Base-by-base conservation (phyloP, 1,140 invertebrate species). In the Philotrypesis tridentata region DNA sequence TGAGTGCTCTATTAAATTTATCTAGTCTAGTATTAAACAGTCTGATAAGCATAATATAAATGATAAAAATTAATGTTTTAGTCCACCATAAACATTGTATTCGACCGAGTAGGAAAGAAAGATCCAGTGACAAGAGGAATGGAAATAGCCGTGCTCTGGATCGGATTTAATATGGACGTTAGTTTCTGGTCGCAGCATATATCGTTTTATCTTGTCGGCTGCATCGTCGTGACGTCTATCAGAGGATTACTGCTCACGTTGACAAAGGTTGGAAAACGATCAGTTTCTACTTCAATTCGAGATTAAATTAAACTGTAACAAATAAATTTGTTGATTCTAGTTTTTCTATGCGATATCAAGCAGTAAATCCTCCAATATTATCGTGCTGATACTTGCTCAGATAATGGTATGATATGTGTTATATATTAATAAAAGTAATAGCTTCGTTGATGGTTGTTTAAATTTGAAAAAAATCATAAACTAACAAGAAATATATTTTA, bases 271-370 rank as follows among this genome's bases (percentile, higher is more conserved):
- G 33, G 80, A n/a, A 75, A 65, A 81, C 48, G 67, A 11, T 48
- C 55, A 55, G 5, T 83, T 68, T 61, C 17, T 77, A 75, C 65
- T 31, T 31, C 25, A 83, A 23, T 27, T 5, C 3, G 17, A 55
- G 21, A 2, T 55, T 55, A n/a, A 55, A 55, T 55, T 17, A 0
- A 55, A 55, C 33, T 37, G 9, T 55, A 27, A 71, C 17, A 72
- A 5, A 79, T 7, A 0, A 23, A 29, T 29, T 40, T 78, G 27
- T 48, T 79, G 67, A 90, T 95, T 95, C 65, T 92, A 99, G 97
- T 99, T 99, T 92, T 99, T 99, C 93, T 99, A 99, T 92, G 98
- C 98, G 86, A 99, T 99, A 87, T 99, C 99, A n/a, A 99, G 98
- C 85, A 98, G 97, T 82, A 99, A 99, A 92, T 99, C 98, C 29